phyloP scores from a whole-genome alignment of 1,140 invertebrate genomes.

The Oppia nitens region DNA sequence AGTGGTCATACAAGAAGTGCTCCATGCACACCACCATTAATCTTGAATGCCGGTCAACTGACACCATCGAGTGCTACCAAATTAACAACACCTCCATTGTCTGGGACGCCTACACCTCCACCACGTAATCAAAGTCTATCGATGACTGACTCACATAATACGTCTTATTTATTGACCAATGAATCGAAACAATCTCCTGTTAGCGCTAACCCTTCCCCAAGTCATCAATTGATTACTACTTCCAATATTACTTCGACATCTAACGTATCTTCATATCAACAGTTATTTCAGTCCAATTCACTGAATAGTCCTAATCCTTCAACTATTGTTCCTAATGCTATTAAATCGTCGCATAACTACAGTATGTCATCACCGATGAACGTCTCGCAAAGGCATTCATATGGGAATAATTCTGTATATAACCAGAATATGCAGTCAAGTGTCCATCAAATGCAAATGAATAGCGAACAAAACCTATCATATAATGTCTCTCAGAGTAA shows the following conservation, averaged over 20 bases:
- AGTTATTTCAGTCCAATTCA: too few relatives aligned
- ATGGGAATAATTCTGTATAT: not conserved
- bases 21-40: constrained; percentile 21
- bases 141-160: not conserved
- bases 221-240: not conserved
- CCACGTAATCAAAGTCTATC: not conserved
- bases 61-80: not conserved
- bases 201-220: not conserved
- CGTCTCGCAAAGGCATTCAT: not conserved
- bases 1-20: constrained; percentile 20
- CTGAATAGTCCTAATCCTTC: not conserved
- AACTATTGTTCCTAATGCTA: not conserved
- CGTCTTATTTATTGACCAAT: not conserved
- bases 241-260: not conserved
- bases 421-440: not conserved
- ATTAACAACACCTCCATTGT: not conserved
- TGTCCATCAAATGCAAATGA: not conserved
- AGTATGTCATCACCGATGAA: not conserved
- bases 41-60: not conserved
- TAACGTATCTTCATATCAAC: not conserved
- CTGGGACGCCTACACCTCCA: not conserved
- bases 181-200: not conserved
- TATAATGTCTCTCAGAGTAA: not conserved
- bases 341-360: not conserved
- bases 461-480: not conserved